These are phyloP conservation scores for Hirtodrosophila confusa DNA, from an alignment of 2,888 invertebrate genomes.

Conservation along the genomic window DNA sequence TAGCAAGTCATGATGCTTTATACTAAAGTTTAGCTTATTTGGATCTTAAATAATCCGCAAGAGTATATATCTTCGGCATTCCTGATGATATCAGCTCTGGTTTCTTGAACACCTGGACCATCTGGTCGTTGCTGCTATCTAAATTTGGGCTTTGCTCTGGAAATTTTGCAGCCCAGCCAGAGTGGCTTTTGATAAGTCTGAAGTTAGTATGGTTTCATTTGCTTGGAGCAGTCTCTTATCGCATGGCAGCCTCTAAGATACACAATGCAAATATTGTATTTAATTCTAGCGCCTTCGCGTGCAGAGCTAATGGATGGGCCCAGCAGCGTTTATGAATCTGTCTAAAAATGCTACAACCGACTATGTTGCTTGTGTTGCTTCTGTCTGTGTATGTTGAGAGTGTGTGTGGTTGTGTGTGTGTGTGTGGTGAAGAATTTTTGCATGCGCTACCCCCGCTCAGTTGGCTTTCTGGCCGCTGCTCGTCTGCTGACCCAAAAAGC, in stretches of 20 bases:
- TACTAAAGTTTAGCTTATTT: too few relatives aligned
- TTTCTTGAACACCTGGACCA: conserved; percentile 1
- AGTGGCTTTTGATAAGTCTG: conserved; percentile 32
- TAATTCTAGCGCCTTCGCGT: conserved; percentile 30
- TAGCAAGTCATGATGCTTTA: too few relatives aligned
- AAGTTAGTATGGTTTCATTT: conserved; percentile 4
- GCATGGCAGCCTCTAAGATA: conserved; percentile 26
- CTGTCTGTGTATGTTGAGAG: neutral
- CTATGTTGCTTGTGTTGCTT: too few relatives aligned
- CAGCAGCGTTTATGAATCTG: conserved; percentile 18
- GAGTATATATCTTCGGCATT: too few relatives aligned
- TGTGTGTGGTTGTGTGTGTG: conserved; percentile 7
- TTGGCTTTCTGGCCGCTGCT: conserved; percentile 18
- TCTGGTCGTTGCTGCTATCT: conserved; percentile 23
- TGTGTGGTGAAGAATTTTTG: conserved; percentile 27
- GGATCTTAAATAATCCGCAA: too few relatives aligned
- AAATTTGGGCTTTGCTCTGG: conserved; percentile 19
- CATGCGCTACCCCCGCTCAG: conserved; percentile 23
- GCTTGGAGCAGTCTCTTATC: conserved; percentile 27
- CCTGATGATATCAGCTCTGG: too few relatives aligned
- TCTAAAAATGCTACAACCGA: conserved; percentile 5
- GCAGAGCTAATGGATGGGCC: conserved; percentile 31
- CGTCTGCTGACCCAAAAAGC: conserved; percentile 55
- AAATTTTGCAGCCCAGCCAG: conserved; percentile 18
- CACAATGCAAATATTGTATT: conserved; percentile 46